These are phyloP conservation scores for Accipiter cooperii DNA, from an alignment of 2,113 vertebrate genomes.

Conservation along the genomic window DNA sequence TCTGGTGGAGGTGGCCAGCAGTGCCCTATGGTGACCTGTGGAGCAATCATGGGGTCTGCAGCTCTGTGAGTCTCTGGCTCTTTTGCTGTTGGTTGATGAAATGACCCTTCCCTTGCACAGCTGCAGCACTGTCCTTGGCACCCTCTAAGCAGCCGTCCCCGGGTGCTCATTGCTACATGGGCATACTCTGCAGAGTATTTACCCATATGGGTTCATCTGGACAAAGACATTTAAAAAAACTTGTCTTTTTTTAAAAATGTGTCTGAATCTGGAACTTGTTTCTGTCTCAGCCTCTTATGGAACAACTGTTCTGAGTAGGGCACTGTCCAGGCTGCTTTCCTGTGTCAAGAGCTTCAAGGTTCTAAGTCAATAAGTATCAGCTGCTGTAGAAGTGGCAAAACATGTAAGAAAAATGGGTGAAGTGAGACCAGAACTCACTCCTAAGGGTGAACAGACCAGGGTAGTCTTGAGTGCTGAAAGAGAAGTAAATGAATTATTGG, in stretches of 20 bases:
- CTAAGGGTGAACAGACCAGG: background rate
- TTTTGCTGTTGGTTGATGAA: background rate
- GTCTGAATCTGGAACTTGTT: background rate
- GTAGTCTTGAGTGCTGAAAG: background rate
- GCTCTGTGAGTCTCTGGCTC: background rate
- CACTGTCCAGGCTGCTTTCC: background rate
- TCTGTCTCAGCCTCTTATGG: background rate
- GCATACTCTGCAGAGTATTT: background rate
- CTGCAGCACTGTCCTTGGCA: background rate
- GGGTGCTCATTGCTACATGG: background rate
- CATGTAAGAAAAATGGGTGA: background rate
- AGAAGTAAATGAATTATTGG: background rate
- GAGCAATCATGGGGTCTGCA: background rate
- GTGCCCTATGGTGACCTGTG: background rate
- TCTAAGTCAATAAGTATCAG: background rate
- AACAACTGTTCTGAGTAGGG: background rate
- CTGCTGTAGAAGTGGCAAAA: background rate
- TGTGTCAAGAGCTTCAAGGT: background rate
- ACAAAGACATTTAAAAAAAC: background rate
- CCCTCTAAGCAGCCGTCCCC: background rate
- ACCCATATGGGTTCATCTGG: background rate
- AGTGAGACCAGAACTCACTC: background rate
- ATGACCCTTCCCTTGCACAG: constrained; percentile 1
- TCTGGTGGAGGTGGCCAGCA: background rate
- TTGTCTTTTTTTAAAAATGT: background rate